phyloP scores from a whole-genome alignment of 2,113 vertebrate species.

The Aphelocoma coerulescens region DNA sequence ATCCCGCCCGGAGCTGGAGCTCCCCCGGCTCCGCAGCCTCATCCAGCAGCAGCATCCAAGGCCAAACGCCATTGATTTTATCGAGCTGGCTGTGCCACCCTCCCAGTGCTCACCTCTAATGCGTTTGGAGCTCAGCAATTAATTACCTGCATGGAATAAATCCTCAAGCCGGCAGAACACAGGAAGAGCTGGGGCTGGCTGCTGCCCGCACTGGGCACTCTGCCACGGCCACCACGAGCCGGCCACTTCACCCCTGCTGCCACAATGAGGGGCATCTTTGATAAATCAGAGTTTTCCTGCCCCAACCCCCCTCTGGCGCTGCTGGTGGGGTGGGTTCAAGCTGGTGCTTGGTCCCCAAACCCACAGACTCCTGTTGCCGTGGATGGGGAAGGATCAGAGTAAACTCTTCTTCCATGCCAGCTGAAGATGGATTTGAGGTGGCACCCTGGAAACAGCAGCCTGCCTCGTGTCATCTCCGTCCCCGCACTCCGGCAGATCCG shows the following conservation, averaged over 20 bases:
- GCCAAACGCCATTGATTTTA: constrained; percentile 33
- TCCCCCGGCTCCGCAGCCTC: background rate
- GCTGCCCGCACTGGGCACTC: background rate
- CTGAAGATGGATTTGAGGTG: background rate
- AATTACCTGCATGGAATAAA: background rate
- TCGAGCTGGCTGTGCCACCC: background rate
- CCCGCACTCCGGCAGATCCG: fast-evolving
- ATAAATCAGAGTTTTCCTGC: background rate
- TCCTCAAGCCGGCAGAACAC: background rate
- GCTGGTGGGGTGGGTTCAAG: background rate
- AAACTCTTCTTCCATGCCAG: background rate
- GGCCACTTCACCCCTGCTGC: background rate
- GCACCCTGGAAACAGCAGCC: background rate
- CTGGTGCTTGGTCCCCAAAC: background rate
- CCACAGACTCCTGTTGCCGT: background rate
- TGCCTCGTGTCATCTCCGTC: background rate
- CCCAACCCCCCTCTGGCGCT: background rate
- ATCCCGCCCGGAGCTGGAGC: background rate
- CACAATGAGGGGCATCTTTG: background rate
- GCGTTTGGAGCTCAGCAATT: background rate
- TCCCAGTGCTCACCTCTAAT: background rate
- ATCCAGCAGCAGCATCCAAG: background rate
- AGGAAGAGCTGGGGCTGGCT: background rate
- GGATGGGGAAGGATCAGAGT: too few relatives aligned
- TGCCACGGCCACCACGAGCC: background rate